Base-by-base conservation (phyloP, 1,140 invertebrate genomes). In the Trachymyrmex septentrionalis region DNA sequence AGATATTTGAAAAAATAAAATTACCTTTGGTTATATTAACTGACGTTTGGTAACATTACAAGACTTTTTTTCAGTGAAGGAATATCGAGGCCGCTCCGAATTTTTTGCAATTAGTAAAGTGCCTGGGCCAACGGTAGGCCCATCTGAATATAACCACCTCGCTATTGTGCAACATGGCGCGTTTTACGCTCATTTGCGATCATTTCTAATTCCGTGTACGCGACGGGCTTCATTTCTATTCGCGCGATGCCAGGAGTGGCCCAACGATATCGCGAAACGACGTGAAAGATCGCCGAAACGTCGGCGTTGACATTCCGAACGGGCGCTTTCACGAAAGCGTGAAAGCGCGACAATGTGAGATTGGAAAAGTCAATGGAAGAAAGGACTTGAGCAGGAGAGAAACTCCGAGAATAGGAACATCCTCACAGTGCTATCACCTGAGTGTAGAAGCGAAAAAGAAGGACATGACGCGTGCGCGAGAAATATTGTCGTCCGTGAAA, bases 51-150 rank as follows among this genome's bases (percentile, higher is more conserved):
- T 10, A 44, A 44, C 10, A 44, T 44, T 44, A 44, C 38, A 9
- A 44, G 38, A 44, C 9, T 44, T 44, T 44, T 44, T 44, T 44
- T 44, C 38, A 10, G 2, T 44, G 10, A 44, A 57, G 76, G 77
- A 61, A 61, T 86, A 86, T 89, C 71, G 88, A 76, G 71, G 75
- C 19, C 55, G 44, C 64, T 66, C 48, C 38, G 64, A 82, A 84
- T 88, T 91, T 90, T 90, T 93, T 92, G 89, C 91, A 93, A 93
- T 93, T 93, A 93, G 92, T 88, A 92, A 91, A 93, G 92, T 93
- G 91, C 80, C 86, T 84, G 76, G 71, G 81, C 88, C 80, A 89
- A 89, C 85, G 85, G 81, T 61, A 55, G 78, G 48, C 61, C 50
- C 53, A 89, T 59, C 86, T 92, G 89, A 92, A 92, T 88, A 80